phyloP scores from a whole-genome alignment of 2,113 vertebrate genomes.

The Excalfactoria chinensis region DNA sequence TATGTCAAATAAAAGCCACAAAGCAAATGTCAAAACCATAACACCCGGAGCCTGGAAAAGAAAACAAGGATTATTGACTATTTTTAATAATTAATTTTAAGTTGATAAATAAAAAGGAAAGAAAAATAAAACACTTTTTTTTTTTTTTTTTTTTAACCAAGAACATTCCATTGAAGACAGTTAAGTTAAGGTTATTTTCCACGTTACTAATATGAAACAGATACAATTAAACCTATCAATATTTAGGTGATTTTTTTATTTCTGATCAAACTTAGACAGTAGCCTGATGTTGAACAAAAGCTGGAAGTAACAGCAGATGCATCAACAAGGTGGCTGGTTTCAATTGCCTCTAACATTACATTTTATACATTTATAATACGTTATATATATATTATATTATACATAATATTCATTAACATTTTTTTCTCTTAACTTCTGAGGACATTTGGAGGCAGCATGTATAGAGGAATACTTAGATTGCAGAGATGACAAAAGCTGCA shows the following conservation, averaged over 20 bases:
- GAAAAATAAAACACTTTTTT: background rate
- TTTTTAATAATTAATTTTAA: background rate
- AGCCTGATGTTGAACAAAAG: background rate
- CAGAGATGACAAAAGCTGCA: background rate
- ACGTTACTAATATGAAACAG: background rate
- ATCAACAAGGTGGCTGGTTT: background rate
- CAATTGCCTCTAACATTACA: background rate
- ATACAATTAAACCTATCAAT: background rate
- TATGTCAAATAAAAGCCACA: conserved; percentile 64
- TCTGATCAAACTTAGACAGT: background rate
- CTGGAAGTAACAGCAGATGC: background rate
- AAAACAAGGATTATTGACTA: background rate
- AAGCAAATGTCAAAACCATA: conserved; percentile 49
- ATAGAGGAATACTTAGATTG: background rate
- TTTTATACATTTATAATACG: no score
- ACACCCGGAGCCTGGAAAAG: conserved; percentile 51
- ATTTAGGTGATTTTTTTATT: background rate
- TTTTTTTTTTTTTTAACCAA: conserved; percentile 57
- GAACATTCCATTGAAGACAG: conserved; percentile 59
- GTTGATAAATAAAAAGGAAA: background rate
- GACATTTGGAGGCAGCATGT: background rate
- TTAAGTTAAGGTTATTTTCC: conserved; percentile 69
- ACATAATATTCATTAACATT: background rate
- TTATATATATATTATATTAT: no score
- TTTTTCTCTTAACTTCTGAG: background rate